Conservation (phyloP, 2,113 vertebrate species). For the Dascyllus trimaculatus region DNA sequence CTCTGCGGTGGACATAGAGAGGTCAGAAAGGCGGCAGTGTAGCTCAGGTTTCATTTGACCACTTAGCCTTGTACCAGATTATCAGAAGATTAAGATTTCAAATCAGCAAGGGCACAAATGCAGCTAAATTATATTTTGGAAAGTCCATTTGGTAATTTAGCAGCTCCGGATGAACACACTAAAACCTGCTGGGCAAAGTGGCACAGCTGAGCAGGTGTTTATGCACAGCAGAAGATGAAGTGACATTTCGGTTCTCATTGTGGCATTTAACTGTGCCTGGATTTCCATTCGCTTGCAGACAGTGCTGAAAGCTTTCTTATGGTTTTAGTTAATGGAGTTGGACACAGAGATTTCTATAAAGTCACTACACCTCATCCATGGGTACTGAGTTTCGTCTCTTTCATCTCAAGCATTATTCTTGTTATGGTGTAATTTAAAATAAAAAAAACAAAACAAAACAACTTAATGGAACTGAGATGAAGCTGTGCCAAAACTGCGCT, state of each 20-base stretch:
- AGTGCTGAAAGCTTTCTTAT: slow-evolving; percentile 28
- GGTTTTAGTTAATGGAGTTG: slow-evolving; percentile 2
- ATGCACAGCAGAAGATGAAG: slow-evolving; percentile 28
- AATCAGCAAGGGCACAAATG: background rate
- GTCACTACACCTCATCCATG: too few species aligned
- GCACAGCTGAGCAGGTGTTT: slow-evolving; percentile 28
- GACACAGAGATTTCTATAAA: background rate
- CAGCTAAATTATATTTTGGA: background rate
- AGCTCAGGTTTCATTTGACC: background rate
- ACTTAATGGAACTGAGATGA: too few species aligned
- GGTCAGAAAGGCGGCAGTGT: background rate
- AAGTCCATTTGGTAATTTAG: slow-evolving; percentile 20
- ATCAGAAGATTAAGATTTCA: background rate
- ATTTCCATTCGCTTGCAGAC: slow-evolving; percentile 17
- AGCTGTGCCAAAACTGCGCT: too few species aligned
- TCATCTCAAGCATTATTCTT: too few species aligned
- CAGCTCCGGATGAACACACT: slow-evolving; percentile 9
- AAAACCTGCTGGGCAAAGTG: slow-evolving; percentile 25
- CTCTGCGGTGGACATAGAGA: slow-evolving; percentile 79
- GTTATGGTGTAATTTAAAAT: too few species aligned
- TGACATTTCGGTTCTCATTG: slow-evolving; percentile 30
- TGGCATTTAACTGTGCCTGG: slow-evolving; percentile 26
- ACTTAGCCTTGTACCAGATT: background rate
- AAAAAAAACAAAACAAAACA: too few species aligned
- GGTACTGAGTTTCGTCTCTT: too few species aligned